Conservation (phyloP, 2,113 vertebrate genomes). For the Labeo rohita region DNA sequence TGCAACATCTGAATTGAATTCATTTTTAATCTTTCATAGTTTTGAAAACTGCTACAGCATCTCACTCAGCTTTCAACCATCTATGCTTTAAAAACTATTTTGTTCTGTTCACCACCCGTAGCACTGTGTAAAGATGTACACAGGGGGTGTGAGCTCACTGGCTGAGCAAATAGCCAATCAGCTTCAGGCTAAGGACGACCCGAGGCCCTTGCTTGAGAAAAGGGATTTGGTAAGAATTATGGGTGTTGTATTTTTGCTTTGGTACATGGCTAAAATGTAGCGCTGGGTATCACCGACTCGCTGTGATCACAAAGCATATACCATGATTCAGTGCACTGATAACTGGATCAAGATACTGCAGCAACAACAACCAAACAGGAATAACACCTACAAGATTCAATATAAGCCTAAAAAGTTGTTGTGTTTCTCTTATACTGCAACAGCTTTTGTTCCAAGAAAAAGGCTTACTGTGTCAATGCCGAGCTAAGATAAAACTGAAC, state of each 20-base stretch:
- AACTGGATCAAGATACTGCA: background rate
- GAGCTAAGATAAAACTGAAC: background rate
- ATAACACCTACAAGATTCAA: background rate
- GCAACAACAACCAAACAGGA: background rate
- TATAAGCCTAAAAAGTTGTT: background rate
- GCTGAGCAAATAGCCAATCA: slow-evolving; percentile 96
- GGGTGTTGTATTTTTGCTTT: slow-evolving; percentile 23
- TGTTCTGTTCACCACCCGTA: slow-evolving; percentile 68
- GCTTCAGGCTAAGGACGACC: slow-evolving; percentile 89
- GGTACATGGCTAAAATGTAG: background rate
- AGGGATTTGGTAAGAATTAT: slow-evolving; percentile 91
- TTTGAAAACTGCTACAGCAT: background rate
- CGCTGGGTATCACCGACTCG: background rate
- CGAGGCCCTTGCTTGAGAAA: slow-evolving; percentile 88
- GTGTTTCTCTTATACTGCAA: background rate
- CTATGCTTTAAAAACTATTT: background rate
- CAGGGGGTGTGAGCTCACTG: slow-evolving; percentile 94
- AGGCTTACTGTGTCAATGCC: background rate
- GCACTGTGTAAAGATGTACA: slow-evolving; percentile 97
- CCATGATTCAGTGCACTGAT: background rate
- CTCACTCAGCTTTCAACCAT: background rate
- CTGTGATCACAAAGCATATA: background rate
- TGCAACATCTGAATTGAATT: background rate
- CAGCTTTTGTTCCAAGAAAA: background rate
- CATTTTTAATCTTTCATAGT: background rate